phyloP scores from a whole-genome alignment of 1,140 invertebrate genomes.

The Psix sp. region DNA sequence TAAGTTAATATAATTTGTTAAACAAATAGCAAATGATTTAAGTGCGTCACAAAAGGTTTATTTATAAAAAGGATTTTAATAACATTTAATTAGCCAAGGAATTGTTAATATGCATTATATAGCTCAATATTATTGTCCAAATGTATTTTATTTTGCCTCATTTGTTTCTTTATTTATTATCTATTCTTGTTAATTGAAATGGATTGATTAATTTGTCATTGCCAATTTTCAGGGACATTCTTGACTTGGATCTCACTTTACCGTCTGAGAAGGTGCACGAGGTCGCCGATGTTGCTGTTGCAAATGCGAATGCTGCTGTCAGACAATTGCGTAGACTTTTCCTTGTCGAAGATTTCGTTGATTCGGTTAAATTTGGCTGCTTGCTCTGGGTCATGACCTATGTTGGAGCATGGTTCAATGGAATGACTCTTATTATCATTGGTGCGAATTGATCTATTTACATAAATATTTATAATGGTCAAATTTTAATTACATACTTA shows the following conservation, averaged over 20 bases:
- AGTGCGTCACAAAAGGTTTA: too few relatives aligned
- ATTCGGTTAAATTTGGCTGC: slow-evolving; percentile 96
- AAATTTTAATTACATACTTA: too few relatives aligned
- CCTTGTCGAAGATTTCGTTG: slow-evolving; percentile 96
- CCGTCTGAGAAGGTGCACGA: slow-evolving; percentile 92
- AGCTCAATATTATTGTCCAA: too few relatives aligned
- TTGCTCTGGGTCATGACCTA: slow-evolving; percentile 96
- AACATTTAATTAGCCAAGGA: too few relatives aligned
- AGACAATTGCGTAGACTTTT: slow-evolving; percentile 93
- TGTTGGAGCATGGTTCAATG: slow-evolving; percentile 98
- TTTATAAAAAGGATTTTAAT: too few relatives aligned
- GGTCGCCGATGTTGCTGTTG: slow-evolving; percentile 87
- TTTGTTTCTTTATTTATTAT: too few relatives aligned
- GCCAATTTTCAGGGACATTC: slow-evolving; percentile 83
- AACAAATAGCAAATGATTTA: neutral
- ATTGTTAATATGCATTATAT: too few relatives aligned
- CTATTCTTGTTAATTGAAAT: too few relatives aligned
- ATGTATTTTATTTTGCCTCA: too few relatives aligned
- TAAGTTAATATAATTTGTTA: slow-evolving; percentile 76
- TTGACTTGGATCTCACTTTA: slow-evolving; percentile 91
- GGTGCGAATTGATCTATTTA: slow-evolving; percentile 69
- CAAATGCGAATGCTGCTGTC: slow-evolving; percentile 88
- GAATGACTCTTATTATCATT: slow-evolving; percentile 96
- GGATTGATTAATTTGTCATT: neutral
- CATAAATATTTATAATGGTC: neutral